Evolutionary conservation across 2,113 vertebrate genomes (phyloP).

Genomic region (Cheilinus undulatus): DNA sequence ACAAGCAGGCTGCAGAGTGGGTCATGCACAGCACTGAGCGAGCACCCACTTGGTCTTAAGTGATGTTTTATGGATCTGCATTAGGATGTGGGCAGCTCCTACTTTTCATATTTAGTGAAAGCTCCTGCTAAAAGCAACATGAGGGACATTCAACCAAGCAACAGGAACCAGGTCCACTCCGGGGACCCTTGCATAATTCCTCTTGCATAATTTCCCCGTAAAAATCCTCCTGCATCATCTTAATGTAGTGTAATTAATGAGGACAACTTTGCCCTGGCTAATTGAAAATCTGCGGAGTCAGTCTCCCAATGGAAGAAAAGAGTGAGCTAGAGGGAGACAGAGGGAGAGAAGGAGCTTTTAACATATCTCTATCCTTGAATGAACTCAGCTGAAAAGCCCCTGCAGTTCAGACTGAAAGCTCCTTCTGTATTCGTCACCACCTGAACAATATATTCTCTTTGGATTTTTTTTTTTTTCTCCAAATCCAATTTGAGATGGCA

Average conservation of each 20-base stretch:
- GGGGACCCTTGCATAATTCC: slow-evolving; percentile 48
- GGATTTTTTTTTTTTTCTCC: slow-evolving; percentile 42
- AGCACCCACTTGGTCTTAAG: slow-evolving; percentile 25
- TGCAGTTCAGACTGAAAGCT: slow-evolving; percentile 28
- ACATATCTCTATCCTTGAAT: slow-evolving; percentile 43
- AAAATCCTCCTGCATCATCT: slow-evolving; percentile 52
- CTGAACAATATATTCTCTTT: slow-evolving; percentile 52
- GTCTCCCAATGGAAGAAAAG: slow-evolving; percentile 40
- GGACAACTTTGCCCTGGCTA: slow-evolving; percentile 59
- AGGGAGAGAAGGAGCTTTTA: slow-evolving; percentile 23
- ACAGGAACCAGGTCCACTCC: slow-evolving; percentile 37
- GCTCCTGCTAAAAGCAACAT: slow-evolving; percentile 49
- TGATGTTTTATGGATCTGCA: slow-evolving; percentile 60
- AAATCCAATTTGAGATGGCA: slow-evolving; percentile 60
- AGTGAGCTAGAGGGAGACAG: neutral
- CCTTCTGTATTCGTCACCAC: slow-evolving; percentile 33
- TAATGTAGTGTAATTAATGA: slow-evolving; percentile 67
- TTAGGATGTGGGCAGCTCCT: slow-evolving; percentile 39
- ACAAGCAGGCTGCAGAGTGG: neutral
- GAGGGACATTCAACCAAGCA: slow-evolving; percentile 46
- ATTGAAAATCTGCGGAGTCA: slow-evolving; percentile 73
- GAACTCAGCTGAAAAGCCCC: slow-evolving; percentile 41
- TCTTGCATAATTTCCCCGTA: slow-evolving; percentile 45
- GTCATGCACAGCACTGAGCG: neutral
- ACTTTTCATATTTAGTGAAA: slow-evolving; percentile 32